Evolutionary conservation across 2,888 invertebrate genomes (phyloP), one percentile per base, ranked within the genome.

Genomic region (Nudaria mundana): DNA sequence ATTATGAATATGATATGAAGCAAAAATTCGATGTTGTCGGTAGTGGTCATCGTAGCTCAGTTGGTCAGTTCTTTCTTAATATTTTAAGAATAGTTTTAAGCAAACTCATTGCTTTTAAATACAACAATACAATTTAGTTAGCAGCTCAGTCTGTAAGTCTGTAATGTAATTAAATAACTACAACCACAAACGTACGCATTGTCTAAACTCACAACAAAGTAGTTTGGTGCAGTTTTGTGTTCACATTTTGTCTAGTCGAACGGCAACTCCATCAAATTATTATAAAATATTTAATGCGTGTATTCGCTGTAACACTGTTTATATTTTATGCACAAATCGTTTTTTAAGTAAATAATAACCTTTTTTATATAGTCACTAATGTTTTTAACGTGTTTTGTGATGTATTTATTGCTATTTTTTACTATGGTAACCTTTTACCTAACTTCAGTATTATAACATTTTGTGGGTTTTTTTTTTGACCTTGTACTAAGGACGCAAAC

Each of bases 221-320:
- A 32, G 31, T 39, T n/a, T 20, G 37, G 46, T 48, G 49, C 45
- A 59, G 37, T 7, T 37, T 49, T 56, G 56, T 59, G 58, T 59
- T 59, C 58, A 56, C 42, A 36, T 12, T 29, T 44, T 24, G 56
- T 75, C 75, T 75, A 75, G 75, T 75, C 75, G 48, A 49, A 58
- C 40, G 66, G 75, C 75, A 73, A 71, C 75, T 72, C 63, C 65
- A 58, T 63, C n/a, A n/a, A n/a, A 58, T 61, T 58, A 50, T 43
- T 44, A 31, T 53, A 52, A 41, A 44, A 59, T 54, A 16, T 56
- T 22, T 39, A 56, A 37, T 39, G n/a, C 52, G 54, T 56, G 53
- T 45, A 56, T 52, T 52, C 31, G 47, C 38, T 28, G 25, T 4
- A 8, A 16, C 31, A 36, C 20, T 44, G 44, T 35, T 51, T 58